Percentiles rank a stretch among this genome's conserved stretches.
Conservation (phyloP, 2,113 vertebrate genomes). For the Aldabrachelys gigantea region DNA sequence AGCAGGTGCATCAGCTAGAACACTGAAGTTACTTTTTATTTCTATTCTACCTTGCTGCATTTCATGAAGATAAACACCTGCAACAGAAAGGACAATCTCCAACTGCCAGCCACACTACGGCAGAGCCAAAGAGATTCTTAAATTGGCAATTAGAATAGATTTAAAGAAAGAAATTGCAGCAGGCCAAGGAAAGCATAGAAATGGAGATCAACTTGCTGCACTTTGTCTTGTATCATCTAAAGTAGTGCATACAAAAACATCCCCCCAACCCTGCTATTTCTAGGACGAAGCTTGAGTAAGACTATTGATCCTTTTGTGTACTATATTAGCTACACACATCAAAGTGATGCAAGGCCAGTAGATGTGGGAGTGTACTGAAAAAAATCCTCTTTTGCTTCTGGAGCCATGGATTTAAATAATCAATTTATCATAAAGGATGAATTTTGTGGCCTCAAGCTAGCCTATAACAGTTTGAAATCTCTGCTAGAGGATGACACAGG, state of each 20-base stretch:
- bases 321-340: not conserved
- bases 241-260: not conserved
- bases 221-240: not conserved
- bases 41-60: not conserved
- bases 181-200: not conserved
- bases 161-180: not conserved
- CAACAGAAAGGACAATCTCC: not conserved
- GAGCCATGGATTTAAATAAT: not conserved
- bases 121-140: not conserved
- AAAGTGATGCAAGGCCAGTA: not conserved
- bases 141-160: not conserved
- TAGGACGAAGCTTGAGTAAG: not conserved
- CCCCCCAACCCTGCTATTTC: not conserved
- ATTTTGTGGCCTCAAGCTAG: not conserved
- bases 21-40: not conserved
- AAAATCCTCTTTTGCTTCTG: not conserved
- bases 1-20: not conserved
- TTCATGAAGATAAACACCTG: not conserved
- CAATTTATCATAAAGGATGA: not conserved
- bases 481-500: not conserved
- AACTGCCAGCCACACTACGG: not conserved
- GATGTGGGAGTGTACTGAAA: accelerated
- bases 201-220: not conserved
- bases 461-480: not conserved
- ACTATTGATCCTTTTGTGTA: not conserved